phyloP scores from a whole-genome alignment of 2,113 vertebrate species.

The Hystrix brachyura region DNA sequence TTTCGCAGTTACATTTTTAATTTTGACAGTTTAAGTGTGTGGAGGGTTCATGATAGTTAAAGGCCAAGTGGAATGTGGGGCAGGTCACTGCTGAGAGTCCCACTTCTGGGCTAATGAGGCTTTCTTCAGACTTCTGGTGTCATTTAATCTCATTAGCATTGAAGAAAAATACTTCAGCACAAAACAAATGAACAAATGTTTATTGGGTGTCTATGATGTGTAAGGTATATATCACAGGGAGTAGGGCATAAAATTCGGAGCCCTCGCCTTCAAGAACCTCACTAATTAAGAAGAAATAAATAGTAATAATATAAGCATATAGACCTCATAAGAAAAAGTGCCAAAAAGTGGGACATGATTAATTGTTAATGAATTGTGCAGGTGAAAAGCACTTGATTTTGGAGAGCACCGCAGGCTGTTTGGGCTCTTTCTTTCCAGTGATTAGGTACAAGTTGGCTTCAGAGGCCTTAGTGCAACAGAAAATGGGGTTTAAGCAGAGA shows the following conservation, averaged over 20 bases:
- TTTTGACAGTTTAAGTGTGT: conserved; percentile 86
- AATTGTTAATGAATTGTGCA: background rate
- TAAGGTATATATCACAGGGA: background rate
- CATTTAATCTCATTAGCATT: conserved; percentile 80
- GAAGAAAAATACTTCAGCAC: conserved; percentile 67
- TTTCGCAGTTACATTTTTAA: conserved; percentile 81
- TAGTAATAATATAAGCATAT: conserved; percentile 40
- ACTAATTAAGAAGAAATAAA: conserved; percentile 58
- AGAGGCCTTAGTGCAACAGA: background rate
- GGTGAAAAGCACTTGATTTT: conserved; percentile 40
- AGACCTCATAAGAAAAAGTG: background rate
- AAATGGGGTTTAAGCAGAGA: background rate
- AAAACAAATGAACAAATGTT: conserved; percentile 68
- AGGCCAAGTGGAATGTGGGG: conserved; percentile 77
- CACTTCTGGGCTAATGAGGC: conserved; percentile 78
- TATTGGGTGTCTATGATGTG: conserved; percentile 18
- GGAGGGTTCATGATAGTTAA: conserved; percentile 73
- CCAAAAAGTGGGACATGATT: background rate
- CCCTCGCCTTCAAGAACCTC: conserved; percentile 9
- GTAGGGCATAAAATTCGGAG: background rate
- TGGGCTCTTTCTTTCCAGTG: conserved; percentile 19
- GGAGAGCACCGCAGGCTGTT: background rate
- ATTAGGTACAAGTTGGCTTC: background rate
- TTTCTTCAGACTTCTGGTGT: conserved; percentile 64
- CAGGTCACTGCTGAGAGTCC: conserved; percentile 75